Percentiles rank a stretch among this genome's conserved stretches.
phyloP scores from a whole-genome alignment of 2,888 invertebrate genomes.

The Pherbina coryleti region DNA sequence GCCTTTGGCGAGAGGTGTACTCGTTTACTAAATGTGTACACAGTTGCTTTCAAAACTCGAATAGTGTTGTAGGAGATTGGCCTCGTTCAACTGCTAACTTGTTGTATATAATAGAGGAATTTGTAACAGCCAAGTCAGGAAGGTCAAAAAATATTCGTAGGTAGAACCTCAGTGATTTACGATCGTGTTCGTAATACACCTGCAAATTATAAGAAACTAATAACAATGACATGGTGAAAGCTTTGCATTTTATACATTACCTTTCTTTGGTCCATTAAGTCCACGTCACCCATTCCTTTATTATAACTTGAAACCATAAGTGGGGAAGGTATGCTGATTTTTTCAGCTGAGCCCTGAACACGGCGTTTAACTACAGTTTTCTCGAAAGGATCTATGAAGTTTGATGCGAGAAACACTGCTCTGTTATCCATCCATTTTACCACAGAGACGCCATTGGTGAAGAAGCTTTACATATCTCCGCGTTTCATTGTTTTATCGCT shows the following conservation, averaged over 20 bases:
- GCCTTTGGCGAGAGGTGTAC: not conserved
- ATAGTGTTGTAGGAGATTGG: no score
- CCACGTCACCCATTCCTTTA: not conserved
- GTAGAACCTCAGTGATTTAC: no score
- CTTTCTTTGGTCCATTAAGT: not conserved
- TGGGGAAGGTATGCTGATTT: not conserved
- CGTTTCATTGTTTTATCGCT: conserved; percentile 5
- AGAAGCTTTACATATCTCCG: not conserved
- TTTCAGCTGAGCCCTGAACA: no score
- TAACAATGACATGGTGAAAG: no score
- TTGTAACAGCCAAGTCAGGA: no score
- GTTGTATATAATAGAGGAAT: no score
- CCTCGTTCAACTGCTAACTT: no score
- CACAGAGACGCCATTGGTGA: not conserved
- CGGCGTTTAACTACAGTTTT: no score
- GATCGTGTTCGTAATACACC: no score
- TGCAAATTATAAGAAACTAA: no score
- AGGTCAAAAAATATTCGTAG: no score
- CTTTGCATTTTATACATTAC: not conserved
- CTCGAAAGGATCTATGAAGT: not conserved
- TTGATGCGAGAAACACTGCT: not conserved
- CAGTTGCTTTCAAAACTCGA: not conserved
- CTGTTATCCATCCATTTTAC: conserved; percentile 1
- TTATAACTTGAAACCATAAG: conserved; percentile 14
- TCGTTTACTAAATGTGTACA: not conserved